Conservation (phyloP, 2,113 vertebrate genomes). For the Fukomys damarensis region DNA sequence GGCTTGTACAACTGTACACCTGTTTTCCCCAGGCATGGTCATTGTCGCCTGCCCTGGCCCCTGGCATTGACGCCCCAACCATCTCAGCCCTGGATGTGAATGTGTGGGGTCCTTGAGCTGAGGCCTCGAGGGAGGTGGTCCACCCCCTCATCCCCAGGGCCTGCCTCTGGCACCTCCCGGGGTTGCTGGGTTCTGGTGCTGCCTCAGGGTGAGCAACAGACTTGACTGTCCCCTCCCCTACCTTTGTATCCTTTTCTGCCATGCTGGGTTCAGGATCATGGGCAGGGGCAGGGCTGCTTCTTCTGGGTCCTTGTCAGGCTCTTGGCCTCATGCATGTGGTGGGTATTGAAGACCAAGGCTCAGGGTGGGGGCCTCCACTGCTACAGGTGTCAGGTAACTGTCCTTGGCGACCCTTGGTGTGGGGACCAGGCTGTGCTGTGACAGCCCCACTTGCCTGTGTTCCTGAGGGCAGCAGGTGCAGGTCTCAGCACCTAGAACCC, state of each 20-base stretch:
- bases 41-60: neutral
- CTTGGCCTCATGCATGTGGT: no score
- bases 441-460: neutral
- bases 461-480: neutral
- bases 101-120: neutral
- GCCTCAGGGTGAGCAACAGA: neutral
- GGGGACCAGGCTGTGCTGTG: neutral
- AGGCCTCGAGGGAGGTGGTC: neutral
- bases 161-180: neutral
- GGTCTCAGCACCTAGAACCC: accelerated
- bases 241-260: neutral
- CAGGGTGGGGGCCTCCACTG: neutral
- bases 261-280: neutral
- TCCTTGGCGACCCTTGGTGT: neutral
- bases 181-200: neutral
- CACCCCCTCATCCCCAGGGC: neutral
- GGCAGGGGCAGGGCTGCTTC: no score
- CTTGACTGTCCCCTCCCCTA: no score
- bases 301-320: neutral
- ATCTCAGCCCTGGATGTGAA: neutral
- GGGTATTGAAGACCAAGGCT: neutral
- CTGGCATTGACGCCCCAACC: neutral
- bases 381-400: neutral
- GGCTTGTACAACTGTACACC: neutral
- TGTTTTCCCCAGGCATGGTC: neutral